Evolutionary conservation across 2,113 vertebrate genomes (phyloP), one percentile per base, ranked within the genome.

Genomic region (Hippopotamus amphibius): DNA sequence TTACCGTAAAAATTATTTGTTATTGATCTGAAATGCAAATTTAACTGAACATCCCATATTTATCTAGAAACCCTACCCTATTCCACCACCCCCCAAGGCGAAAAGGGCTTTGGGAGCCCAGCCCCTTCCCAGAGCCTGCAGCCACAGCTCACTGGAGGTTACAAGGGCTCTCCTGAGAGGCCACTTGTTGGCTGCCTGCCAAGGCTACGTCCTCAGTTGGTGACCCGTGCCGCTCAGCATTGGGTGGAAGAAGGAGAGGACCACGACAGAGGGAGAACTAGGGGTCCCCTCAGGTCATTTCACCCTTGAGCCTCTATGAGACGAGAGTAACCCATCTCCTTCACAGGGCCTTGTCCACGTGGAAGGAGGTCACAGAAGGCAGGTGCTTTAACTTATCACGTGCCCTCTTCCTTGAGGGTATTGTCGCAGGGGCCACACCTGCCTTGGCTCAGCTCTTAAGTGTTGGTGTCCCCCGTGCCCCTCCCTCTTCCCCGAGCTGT

Each of bases 1-100:
- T 96, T 80, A 72, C 15, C 65, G 22, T 82, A 95, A 65, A 96
- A 76, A 66, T 21, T 24, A 61, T 55, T 48, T n/a, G 6, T 86
- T 37, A 12, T 69, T 63, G 14, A 61, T 74, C 61, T 95, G 72
- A 72, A 89, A 91, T 57, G 66, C 55, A 69, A 85, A 59, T 86
- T 72, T 93, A 96, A 50, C 71, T 63, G 24, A 59, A 22, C 30
- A 15, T 71, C 3, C 22, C 57, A 28, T 41, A 72, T 90, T 87
- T 76, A 74, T 19, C 48, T 96, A 71, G 66, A 90, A 83, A 76
- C 22, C 33, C 46, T 21, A 48, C 7, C 24, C n/a, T 14, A 37
- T 24, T 85, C 69, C 14, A 22, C 50, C 50, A 33, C 0, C 22
- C 30, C 48, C 72, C n/a, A 24, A 21, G 26, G 63, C 3, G 71